Percentiles rank a stretch among this genome's conserved stretches.
Conservation (phyloP, 1,140 invertebrate genomes). For the Leptinotarsa lineolata region DNA sequence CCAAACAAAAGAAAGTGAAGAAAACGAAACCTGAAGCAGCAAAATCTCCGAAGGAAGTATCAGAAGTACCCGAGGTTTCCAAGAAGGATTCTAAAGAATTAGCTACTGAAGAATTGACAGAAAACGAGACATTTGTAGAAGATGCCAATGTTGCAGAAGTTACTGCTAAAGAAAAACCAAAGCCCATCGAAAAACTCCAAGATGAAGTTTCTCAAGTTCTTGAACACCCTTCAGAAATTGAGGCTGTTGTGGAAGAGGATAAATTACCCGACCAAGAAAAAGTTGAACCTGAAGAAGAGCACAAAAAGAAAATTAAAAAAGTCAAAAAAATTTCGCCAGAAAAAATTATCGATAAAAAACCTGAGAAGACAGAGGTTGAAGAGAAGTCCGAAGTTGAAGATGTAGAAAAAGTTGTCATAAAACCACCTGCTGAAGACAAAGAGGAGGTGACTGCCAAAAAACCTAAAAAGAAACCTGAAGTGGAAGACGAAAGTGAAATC, state of each 20-base stretch:
- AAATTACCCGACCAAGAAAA: background rate
- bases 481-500: constrained; percentile 67
- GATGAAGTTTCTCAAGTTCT: constrained; percentile 36
- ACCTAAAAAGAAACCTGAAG: constrained; percentile 44
- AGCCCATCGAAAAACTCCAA: constrained; percentile 38
- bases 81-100: constrained; percentile 32
- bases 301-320: background rate
- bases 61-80: constrained; percentile 23
- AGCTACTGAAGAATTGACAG: constrained; percentile 16
- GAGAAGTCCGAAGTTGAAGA: constrained; percentile 64
- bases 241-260: constrained; percentile 47
- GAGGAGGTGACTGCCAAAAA: constrained; percentile 21
- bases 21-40: constrained; percentile 40
- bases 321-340: background rate
- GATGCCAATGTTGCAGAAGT: constrained; percentile 13
- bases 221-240: constrained; percentile 43
- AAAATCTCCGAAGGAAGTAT: constrained; percentile 34
- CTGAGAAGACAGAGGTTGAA: constrained; percentile 53
- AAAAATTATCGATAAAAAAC: constrained; percentile 41
- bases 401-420: constrained; percentile 51
- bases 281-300: background rate
- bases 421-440: constrained; percentile 28
- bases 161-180: constrained; percentile 7
- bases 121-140: constrained; percentile 27
- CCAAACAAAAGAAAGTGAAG: constrained; percentile 30